Base-by-base conservation (phyloP, 2,888 invertebrate species). In the Sphaeridia pumilis region DNA sequence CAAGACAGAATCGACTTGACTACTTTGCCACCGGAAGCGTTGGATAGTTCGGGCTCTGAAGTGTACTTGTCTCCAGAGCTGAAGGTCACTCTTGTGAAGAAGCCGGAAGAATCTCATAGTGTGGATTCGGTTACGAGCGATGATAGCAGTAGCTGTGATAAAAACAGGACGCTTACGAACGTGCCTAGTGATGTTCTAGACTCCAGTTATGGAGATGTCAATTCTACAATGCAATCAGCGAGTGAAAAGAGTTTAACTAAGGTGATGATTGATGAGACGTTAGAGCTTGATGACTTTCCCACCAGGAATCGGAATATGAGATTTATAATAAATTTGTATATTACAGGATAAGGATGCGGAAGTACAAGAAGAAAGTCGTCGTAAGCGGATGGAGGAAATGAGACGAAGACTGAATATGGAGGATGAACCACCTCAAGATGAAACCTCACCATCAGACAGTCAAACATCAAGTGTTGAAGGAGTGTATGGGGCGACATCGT, bases 311-410 rank as follows among this genome's bases (percentile, higher is more conserved):
- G 3, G 65, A 63, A 51, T 76, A 61, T 72, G 75, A 67, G 65
- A n/a, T n/a, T n/a, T n/a, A n/a, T n/a, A n/a, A n/a, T n/a, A n/a
- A n/a, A n/a, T n/a, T n/a, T n/a, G n/a, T n/a, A n/a, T n/a, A 7
- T 7, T n/a, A 25, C 24, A 52, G 52, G 52, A 41, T 34, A 17
- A 27, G 3, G 42, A 52, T 12, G 27, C 26, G 1, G 52, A 52
- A 31, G 47, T 46, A 4, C 26, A 46, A 25, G 52, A 52, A 12
- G 52, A 52, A 27, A 24, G 17, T 20, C 82, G 84, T 49, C 77
- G 87, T 57, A 78, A 80, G 65, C 78, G 82, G 68, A 87, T 89
- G 72, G 82, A 85, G 68, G 88, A 92, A 73, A 73, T 88, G 58
- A 78, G 89, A 49, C 82, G 86, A 69, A 81, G 83, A 34, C 20